These are phyloP conservation scores for Momotus momota DNA, from an alignment of 2,797 vertebrate genomes.

Conservation along the genomic window DNA sequence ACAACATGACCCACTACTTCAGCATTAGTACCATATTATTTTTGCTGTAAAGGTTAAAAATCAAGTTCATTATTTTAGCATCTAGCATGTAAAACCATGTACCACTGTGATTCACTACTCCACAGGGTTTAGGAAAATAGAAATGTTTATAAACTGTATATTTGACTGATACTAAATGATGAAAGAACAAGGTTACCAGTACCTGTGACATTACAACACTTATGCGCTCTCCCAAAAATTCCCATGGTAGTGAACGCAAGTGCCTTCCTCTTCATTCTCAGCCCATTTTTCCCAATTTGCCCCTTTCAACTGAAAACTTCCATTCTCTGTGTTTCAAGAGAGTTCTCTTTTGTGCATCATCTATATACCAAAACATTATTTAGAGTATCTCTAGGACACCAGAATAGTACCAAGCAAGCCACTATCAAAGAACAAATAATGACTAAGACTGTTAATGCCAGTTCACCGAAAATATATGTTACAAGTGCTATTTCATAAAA, in stretches of 20 bases:
- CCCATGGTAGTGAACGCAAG: neutral
- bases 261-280: neutral
- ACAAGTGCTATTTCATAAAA: neutral
- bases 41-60: neutral
- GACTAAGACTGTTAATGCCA: too few species aligned
- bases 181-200: neutral
- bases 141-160: neutral
- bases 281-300: neutral
- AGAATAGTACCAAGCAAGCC: too few species aligned
- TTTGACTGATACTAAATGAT: neutral
- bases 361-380: neutral
- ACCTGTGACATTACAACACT: neutral
- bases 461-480: too few species aligned
- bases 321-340: neutral
- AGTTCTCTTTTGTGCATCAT: neutral
- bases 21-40: too few species aligned
- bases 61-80: neutral
- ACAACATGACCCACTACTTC: neutral
- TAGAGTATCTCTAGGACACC: neutral
- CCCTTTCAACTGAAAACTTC: neutral
- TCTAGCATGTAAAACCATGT: neutral
- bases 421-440: too few species aligned
- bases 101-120: neutral
- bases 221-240: neutral
- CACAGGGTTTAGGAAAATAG: neutral